phyloP scores from a whole-genome alignment of 2,113 vertebrate species.

The Chlorodrepanis virens region DNA sequence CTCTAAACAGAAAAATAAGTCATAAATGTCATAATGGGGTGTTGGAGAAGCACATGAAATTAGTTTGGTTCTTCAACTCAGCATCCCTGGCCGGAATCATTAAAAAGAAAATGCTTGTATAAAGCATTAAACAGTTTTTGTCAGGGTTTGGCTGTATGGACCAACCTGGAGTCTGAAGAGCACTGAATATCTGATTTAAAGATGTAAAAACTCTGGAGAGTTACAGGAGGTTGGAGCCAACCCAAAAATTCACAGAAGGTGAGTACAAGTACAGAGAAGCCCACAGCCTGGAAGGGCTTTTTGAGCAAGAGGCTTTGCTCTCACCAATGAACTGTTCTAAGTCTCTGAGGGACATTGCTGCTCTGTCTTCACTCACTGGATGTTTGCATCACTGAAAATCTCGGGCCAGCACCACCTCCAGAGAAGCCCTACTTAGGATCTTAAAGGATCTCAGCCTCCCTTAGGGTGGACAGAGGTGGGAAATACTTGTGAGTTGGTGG shows the following conservation, averaged over 20 bases:
- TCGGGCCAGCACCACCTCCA: neutral
- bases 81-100: constrained; percentile 36
- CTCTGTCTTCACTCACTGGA: neutral
- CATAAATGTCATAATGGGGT: constrained; percentile 70
- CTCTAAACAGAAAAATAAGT: constrained; percentile 78
- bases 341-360: neutral
- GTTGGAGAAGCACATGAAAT: constrained; percentile 73
- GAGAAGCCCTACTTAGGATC: neutral
- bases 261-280: neutral
- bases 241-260: neutral
- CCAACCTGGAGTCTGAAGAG: neutral
- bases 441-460: neutral
- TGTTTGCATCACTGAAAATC: neutral
- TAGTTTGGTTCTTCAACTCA: constrained; percentile 70
- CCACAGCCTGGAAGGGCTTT: neutral
- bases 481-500: neutral
- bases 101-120: constrained; percentile 64
- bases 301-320: neutral
- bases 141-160: constrained; percentile 11
- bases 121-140: constrained; percentile 46
- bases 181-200: neutral
- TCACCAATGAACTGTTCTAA: neutral
- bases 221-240: neutral
- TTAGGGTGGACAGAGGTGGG: neutral
- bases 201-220: neutral